Evolutionary conservation across 1,140 invertebrate species (phyloP).

Genomic region (Drosophila biarmipes): DNA sequence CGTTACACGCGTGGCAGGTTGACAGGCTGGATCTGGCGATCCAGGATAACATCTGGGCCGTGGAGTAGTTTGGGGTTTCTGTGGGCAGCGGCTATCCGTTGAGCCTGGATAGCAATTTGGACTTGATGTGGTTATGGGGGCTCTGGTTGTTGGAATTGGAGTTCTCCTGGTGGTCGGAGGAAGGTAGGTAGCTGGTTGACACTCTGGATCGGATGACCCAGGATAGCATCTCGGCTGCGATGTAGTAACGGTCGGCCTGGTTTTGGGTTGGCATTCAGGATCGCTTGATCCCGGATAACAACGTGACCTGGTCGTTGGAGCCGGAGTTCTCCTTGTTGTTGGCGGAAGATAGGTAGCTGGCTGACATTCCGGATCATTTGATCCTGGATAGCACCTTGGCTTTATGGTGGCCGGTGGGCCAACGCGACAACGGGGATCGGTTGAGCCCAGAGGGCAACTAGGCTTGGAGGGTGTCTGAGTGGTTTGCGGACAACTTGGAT

Average conservation of each 20-base stretch:
- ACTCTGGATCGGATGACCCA: conserved; percentile 23
- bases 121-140: conserved; percentile 9
- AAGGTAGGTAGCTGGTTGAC: conserved; percentile 2
- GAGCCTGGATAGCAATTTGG: conserved; percentile 41
- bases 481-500: conserved; percentile 76
- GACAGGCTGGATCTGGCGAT: conserved; percentile 80
- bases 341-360: conserved; percentile 38
- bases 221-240: conserved; percentile 26
- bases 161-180: too few relatives aligned
- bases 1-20: conserved; percentile 19
- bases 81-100: conserved; percentile 11
- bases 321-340: conserved; percentile 13
- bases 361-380: conserved; percentile 80
- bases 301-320: conserved; percentile 6
- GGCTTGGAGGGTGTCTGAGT: conserved; percentile 14
- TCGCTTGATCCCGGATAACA: conserved; percentile 36
- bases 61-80: conserved; percentile 13
- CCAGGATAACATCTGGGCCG: conserved; percentile 79
- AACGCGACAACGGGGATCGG: conserved; percentile 15
- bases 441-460: conserved; percentile 23
- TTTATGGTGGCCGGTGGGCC: conserved; percentile 19
- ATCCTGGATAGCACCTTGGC: conserved; percentile 76
- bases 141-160: background rate
- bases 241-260: conserved; percentile 17
- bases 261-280: conserved; percentile 15